Base-by-base conservation (phyloP, 2,113 vertebrate species). In the Rhynchomys soricoides region DNA sequence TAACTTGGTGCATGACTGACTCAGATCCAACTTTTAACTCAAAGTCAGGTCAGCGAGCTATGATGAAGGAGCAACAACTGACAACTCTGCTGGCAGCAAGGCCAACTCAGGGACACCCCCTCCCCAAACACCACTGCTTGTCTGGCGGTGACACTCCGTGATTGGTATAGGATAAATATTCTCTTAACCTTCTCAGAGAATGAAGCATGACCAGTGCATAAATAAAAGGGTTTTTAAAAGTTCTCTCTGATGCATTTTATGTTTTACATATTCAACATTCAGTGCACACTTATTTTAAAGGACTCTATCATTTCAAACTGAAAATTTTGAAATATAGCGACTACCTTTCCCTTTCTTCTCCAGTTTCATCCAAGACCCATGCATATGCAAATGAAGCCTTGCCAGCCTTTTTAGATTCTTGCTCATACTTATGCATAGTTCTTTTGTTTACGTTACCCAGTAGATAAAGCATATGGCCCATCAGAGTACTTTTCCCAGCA, bases 321-420 rank as follows among this genome's bases (percentile, higher is more conserved):
- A 96, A 96, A 96, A 94, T 90, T 79, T 57, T 96, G 87, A 97
- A 86, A 92, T 43, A 87, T 52, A 89, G 85, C 70, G 79, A 97
- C 93, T 98, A 99, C 99, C 99, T 99, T 98, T 99, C 99, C 96
- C 99, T 99, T 98, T 99, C 99, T 98, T 99, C 99, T 13, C 99
- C 99, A 40, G 99, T 99, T 98, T 99, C 99, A 97, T 99, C 99
- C 98, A 99, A 98, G 64, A 99, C 99, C 99, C 99, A 99, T 0
- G 99, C 99, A 90, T 99, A 99, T 22, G 99, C 99, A 97, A 99
- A 99, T 0, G 99, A 99, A 85, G 99, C 99, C 97, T 99, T 99
- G 82, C 99, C 99, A 74, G 99, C 99, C 98, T 99, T 99, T 98
- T 99, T 99, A 12, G 99, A 99, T 95, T 99, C 99, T 90, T 99